A percentile compares a stretch with the other conserved stretches of the same genome.
These are phyloP conservation scores for Auanema freiburgensis DNA, from an alignment of 2,888 invertebrate genomes.

Conservation along the genomic window DNA sequence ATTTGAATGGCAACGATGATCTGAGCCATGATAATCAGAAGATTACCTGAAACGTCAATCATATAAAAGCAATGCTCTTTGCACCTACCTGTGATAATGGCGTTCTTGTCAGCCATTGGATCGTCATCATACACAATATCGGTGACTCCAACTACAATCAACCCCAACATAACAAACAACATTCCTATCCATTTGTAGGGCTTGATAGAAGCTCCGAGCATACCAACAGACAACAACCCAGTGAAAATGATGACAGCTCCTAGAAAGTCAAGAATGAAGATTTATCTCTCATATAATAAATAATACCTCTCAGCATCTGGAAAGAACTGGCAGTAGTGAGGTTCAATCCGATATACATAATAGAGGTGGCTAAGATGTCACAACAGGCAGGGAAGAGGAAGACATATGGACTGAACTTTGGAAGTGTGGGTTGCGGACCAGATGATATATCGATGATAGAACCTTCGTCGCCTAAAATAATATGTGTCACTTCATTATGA, in stretches of 20 bases:
- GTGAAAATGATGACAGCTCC: constrained; percentile 86
- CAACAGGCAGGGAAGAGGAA: constrained; percentile 84
- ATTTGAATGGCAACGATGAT: constrained; percentile 85
- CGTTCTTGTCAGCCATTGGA: constrained; percentile 69
- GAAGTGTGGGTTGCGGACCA: constrained; percentile 66
- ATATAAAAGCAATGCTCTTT: constrained; percentile 1
- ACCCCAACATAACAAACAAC: constrained; percentile 64
- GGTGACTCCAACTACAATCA: constrained; percentile 58
- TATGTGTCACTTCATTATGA: not conserved
- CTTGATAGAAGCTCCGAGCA: constrained; percentile 71
- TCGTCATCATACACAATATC: constrained; percentile 63
- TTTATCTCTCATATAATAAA: no score
- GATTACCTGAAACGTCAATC: constrained; percentile 67
- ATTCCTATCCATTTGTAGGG: constrained; percentile 68
- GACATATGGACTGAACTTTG: constrained; percentile 76
- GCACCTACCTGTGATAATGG: constrained; percentile 71
- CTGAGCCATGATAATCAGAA: constrained; percentile 72
- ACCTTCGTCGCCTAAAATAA: constrained; percentile 38
- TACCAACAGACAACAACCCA: constrained; percentile 81
- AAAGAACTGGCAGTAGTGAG: constrained; percentile 90
- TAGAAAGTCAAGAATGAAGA: constrained; percentile 59
- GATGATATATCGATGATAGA: constrained; percentile 43
- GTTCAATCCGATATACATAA: constrained; percentile 87
- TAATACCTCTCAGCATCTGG: constrained; percentile 85
- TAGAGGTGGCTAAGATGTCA: constrained; percentile 84